These are phyloP conservation scores for Diaperis boleti DNA, from an alignment of 2,888 invertebrate species.

Conservation along the genomic window DNA sequence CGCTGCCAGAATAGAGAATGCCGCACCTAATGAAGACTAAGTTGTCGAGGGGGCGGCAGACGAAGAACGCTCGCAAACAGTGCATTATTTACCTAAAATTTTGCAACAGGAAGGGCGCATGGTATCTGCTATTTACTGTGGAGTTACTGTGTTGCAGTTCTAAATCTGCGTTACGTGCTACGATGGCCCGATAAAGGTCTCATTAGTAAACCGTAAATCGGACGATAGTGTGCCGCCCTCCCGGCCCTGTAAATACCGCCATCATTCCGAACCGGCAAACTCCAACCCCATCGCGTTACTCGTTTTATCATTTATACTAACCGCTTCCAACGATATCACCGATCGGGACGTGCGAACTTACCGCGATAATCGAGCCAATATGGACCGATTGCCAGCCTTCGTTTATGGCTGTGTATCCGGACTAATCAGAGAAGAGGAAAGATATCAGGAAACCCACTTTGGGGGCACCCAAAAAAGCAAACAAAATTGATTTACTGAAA, in stretches of 20 bases:
- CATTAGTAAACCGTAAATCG: conserved; percentile 69
- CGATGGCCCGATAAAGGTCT: conserved; percentile 67
- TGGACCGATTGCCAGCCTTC: conserved; percentile 37
- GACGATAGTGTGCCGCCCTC: conserved; percentile 59
- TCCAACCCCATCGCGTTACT: conserved; percentile 37
- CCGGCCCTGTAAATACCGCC: conserved; percentile 52
- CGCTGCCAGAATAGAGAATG: conserved; percentile 33
- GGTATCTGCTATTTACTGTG: conserved; percentile 59
- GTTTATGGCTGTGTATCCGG: not conserved
- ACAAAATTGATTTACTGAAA: too few species aligned
- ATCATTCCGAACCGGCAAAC: conserved; percentile 39
- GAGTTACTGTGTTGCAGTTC: conserved; percentile 63
- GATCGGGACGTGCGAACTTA: conserved; percentile 39
- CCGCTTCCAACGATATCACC: conserved; percentile 32
- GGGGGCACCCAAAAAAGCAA: too few species aligned
- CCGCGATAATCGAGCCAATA: conserved; percentile 36
- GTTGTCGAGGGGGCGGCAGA: conserved; percentile 25
- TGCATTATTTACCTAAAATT: conserved; percentile 41
- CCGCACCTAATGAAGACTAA: conserved; percentile 38
- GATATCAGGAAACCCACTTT: too few species aligned
- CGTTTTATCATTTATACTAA: conserved; percentile 35
- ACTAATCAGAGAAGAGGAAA: conserved; percentile 26
- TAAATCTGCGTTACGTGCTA: conserved; percentile 68
- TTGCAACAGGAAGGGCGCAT: conserved; percentile 41
- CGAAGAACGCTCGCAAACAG: conserved; percentile 34